Base-by-base conservation (phyloP, 2,797 vertebrate genomes). In the Semaprochilodus insignis region DNA sequence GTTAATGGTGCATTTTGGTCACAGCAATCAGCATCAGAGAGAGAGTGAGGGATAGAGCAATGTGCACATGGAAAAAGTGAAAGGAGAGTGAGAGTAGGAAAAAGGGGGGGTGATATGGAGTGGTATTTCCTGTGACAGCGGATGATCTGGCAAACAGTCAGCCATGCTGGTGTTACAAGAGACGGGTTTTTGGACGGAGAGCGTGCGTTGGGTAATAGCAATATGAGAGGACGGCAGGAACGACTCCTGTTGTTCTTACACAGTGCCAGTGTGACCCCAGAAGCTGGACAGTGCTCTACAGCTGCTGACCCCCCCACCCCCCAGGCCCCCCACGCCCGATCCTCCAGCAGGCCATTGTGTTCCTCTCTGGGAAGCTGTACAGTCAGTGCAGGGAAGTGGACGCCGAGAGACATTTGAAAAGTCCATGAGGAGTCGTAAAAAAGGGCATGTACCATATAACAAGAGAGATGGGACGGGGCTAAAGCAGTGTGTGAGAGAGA, bases 141-240 rank as follows among this genome's bases (percentile, higher is more conserved):
- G 72, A 52, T 48, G 44, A 65, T 81, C 60, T 63, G 51, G 63
- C 79, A 81, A 84, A 75, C 66, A 75, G 44, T 31, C 23, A 34
- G 19, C 62, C 65, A 21, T 36, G 52, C 36, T 55, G 34, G 65
- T 65, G 66, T 79, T 81, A 79, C 51, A 2, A 55, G 63, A 78
- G 57, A 77, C 76, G 81, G 78, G 2, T 1, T 23, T 89, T 87
- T 90, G 90, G 89, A 91, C 31, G 57, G 44, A 25, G 55, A 70
- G 82, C 79, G 62, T 87, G 89, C 91, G 31, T 31, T 92, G 91
- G 91, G 92, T 89, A 87, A 85, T 91, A 90, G 91, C 90, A 92
- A 92, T 92, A 88, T 89, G 90, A 92, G 89, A 86, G 7, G n/a
- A 74, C 25, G 54, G n/a, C 36, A 74, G 54, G 71, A 59, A 74